These are phyloP conservation scores for Aproaerema taeniolella DNA, from an alignment of 2,888 invertebrate species.

Conservation along the genomic window DNA sequence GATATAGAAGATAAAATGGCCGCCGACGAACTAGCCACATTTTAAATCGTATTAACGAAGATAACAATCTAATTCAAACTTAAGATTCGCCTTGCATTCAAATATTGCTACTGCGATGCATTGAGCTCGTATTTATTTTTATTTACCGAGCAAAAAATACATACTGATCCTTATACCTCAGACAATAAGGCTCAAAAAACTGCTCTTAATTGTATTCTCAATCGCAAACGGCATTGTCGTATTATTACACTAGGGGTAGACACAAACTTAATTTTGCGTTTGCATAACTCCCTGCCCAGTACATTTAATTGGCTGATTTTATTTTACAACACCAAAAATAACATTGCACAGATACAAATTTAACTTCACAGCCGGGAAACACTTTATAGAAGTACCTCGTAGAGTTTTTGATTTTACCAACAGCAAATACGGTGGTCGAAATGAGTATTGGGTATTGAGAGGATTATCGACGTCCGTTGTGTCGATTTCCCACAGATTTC, in stretches of 20 bases:
- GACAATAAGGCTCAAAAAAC: too few relatives aligned
- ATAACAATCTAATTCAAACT: slow-evolving; percentile 66
- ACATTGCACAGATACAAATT: too few relatives aligned
- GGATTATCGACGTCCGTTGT: slow-evolving; percentile 47
- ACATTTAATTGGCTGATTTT: too few relatives aligned
- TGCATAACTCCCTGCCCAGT: background rate
- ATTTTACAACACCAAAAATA: too few relatives aligned
- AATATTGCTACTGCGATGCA: slow-evolving; percentile 8
- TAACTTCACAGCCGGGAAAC: too few relatives aligned
- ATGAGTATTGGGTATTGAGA: slow-evolving; percentile 21
- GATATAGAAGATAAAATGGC: slow-evolving; percentile 37
- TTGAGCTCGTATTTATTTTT: background rate
- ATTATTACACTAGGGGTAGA: too few relatives aligned
- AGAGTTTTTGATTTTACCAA: background rate
- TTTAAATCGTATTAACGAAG: slow-evolving; percentile 46
- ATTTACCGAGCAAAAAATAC: too few relatives aligned
- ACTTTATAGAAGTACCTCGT: too few relatives aligned
- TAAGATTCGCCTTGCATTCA: slow-evolving; percentile 52
- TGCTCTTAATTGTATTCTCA: too few relatives aligned
- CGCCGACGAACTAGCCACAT: slow-evolving; percentile 43
- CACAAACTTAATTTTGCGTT: background rate
- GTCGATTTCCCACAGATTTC: slow-evolving; percentile 39
- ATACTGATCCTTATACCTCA: too few relatives aligned
- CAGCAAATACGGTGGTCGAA: background rate
- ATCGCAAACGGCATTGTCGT: too few relatives aligned